A percentile compares a stretch with the other conserved stretches of the same genome.
Evolutionary conservation across 2,888 invertebrate species (phyloP).

Genomic region (Agriotes lineatus): DNA sequence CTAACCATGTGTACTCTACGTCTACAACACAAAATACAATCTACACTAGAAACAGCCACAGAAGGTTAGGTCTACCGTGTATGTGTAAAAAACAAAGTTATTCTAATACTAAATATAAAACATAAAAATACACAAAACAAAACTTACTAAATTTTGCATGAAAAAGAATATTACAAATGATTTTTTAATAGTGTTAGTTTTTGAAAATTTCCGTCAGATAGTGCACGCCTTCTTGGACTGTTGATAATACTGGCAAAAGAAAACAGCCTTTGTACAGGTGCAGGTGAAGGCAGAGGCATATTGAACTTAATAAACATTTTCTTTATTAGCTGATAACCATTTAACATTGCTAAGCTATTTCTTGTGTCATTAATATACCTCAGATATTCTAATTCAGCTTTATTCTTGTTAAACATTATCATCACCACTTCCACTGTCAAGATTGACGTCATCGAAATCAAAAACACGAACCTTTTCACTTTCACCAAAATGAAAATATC

Average conservation of each 20-base stretch:
- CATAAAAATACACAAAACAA: neutral
- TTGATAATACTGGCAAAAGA: constrained; percentile 40
- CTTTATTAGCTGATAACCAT: constrained; percentile 37
- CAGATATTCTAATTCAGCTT: constrained; percentile 1
- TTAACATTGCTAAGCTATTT: constrained; percentile 22
- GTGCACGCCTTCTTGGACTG: constrained; percentile 31
- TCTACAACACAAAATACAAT: neutral
- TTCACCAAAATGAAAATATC: neutral
- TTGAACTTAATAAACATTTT: constrained; percentile 45
- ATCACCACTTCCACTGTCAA: neutral
- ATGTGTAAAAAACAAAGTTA: neutral
- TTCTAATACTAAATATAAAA: neutral
- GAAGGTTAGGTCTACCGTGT: neutral
- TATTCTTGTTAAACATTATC: neutral
- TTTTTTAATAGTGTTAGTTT: constrained; percentile 34
- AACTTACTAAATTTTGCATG: neutral
- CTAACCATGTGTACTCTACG: neutral
- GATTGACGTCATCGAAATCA: neutral
- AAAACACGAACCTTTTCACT: neutral
- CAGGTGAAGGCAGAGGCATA: constrained; percentile 43
- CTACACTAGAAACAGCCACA: neutral
- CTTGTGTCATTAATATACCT: constrained; percentile 9
- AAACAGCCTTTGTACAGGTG: constrained; percentile 43
- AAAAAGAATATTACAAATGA: neutral
- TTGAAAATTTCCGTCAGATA: constrained; percentile 39